Percentiles rank a stretch among this genome's conserved stretches.
These are phyloP conservation scores for Thunnus maccoyii DNA, from an alignment of 2,113 vertebrate genomes.

Conservation along the genomic window DNA sequence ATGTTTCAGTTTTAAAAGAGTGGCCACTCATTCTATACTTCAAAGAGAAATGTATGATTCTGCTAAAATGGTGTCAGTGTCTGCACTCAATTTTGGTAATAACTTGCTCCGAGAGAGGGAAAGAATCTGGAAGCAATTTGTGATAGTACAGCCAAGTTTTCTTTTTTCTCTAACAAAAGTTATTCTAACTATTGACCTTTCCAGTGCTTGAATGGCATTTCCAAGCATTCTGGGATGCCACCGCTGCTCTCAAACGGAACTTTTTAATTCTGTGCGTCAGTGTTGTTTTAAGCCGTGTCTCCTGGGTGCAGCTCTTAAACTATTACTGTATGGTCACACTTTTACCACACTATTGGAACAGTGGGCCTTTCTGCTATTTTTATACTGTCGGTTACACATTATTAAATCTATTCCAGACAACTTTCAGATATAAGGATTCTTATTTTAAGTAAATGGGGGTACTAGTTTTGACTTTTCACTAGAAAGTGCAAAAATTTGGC, in stretches of 20 bases:
- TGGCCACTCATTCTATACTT: conserved; percentile 70
- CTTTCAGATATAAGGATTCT: background rate
- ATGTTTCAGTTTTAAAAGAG: conserved; percentile 65
- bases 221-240: conserved; percentile 80
- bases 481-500: background rate
- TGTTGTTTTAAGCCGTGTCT: conserved; percentile 80
- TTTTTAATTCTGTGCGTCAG: conserved; percentile 82
- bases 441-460: background rate
- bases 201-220: conserved; percentile 84
- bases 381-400: conserved; percentile 9
- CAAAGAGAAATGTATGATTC: conserved; percentile 80
- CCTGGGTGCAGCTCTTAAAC: conserved; percentile 72
- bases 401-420: background rate
- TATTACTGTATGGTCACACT: conserved; percentile 60
- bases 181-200: conserved; percentile 90
- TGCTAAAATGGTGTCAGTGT: conserved; percentile 81
- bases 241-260: conserved; percentile 78
- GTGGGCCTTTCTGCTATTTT: background rate
- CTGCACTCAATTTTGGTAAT: conserved; percentile 86
- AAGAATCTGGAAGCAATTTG: conserved; percentile 88
- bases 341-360: conserved; percentile 30
- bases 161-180: conserved; percentile 81
- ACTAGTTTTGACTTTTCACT: background rate
- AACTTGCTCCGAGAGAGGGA: conserved; percentile 77
- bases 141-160: conserved; percentile 78